Conservation (phyloP, 2,113 vertebrate genomes). For the Indri indri region DNA sequence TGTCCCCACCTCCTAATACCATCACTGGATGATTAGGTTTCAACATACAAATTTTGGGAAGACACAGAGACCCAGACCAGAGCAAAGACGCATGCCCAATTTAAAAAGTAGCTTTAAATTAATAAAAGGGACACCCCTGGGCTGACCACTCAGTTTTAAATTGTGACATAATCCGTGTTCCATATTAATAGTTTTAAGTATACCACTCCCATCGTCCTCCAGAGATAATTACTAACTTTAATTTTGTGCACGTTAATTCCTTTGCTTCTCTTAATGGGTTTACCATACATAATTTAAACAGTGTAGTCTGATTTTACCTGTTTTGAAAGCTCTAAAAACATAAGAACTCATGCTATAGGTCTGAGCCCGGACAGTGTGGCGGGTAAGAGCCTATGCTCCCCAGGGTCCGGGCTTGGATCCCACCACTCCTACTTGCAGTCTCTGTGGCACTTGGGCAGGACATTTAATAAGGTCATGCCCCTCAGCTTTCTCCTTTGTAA, state of each 20-base stretch:
- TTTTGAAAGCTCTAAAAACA: background rate
- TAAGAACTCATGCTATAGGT: accelerated
- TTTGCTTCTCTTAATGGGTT: background rate
- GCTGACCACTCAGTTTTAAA: background rate
- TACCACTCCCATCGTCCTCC: accelerated
- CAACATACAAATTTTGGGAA: background rate
- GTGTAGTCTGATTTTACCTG: background rate
- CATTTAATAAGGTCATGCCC: accelerated
- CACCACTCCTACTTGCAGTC: no score
- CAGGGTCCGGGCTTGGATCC: no score
- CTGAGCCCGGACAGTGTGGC: accelerated
- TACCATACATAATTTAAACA: background rate
- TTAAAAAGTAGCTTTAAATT: background rate
- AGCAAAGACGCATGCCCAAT: accelerated
- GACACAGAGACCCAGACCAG: background rate
- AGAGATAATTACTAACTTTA: background rate
- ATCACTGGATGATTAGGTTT: background rate
- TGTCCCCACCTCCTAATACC: background rate
- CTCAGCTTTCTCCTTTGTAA: background rate
- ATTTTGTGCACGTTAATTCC: background rate
- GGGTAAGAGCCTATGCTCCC: accelerated
- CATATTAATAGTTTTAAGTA: no score
- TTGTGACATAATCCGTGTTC: no score
- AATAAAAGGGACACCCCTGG: no score
- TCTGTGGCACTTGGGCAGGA: background rate